Conservation (phyloP, 64 coral and sea anemone genomes). For the Stichodactyla helianthus region DNA sequence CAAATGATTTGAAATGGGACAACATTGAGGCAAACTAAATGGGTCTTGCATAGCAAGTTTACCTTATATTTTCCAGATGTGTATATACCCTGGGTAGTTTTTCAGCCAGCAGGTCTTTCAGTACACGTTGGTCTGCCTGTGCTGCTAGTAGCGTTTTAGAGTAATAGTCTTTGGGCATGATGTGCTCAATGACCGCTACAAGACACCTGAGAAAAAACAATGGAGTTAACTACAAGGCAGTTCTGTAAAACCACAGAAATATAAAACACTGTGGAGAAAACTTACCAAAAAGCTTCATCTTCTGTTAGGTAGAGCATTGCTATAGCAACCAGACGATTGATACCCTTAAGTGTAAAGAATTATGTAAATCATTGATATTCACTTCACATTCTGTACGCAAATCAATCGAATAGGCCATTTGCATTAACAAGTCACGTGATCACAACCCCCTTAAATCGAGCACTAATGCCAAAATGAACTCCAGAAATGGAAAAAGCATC, state of each 20-base stretch:
- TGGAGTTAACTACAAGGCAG: not conserved
- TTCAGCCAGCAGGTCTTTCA: constrained; percentile 73
- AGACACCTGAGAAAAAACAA: constrained; percentile 62
- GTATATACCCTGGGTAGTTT: constrained; percentile 80
- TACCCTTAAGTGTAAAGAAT: constrained; percentile 43
- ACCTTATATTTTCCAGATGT: constrained; percentile 70
- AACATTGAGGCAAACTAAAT: too few species aligned
- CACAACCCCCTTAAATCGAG: too few species aligned
- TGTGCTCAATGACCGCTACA: constrained; percentile 82
- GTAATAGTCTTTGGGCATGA: constrained; percentile 90
- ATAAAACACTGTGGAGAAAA: not conserved
- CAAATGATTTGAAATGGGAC: too few species aligned
- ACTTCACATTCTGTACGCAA: too few species aligned
- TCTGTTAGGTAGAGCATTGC: constrained; percentile 80
- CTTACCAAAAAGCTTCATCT: constrained; percentile 96
- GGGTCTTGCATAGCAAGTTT: not conserved
- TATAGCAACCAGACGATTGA: constrained; percentile 93
- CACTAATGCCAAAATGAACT: too few species aligned
- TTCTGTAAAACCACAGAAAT: not conserved
- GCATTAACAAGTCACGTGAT: too few species aligned
- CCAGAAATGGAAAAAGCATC: too few species aligned
- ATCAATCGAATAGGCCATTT: too few species aligned
- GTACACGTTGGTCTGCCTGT: constrained; percentile 89
- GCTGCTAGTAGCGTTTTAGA: constrained; percentile 86
- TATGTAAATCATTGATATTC: too few species aligned